Evolutionary conservation across 2,888 invertebrate species (phyloP).

Genomic region (Drosophila cognata): DNA sequence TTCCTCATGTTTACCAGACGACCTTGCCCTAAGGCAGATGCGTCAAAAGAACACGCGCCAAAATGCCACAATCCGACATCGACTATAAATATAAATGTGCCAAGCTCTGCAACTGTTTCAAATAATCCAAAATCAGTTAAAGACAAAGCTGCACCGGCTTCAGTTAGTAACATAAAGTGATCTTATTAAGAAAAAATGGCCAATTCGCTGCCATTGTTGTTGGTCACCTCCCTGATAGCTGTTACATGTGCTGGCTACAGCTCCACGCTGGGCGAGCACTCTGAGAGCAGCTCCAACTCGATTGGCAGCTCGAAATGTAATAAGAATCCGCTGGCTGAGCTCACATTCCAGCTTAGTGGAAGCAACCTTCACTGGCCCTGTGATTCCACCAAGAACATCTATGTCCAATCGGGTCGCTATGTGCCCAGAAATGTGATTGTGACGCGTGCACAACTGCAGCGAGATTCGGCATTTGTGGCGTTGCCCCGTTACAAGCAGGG

Average conservation of each 20-base stretch:
- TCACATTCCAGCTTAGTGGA: conserved; percentile 83
- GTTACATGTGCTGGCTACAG: conserved; percentile 29
- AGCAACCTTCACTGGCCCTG: conserved; percentile 87
- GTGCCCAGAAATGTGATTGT: conserved; percentile 87
- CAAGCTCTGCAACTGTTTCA: conserved; percentile 54
- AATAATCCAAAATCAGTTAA: conserved; percentile 31
- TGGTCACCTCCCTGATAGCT: conserved; percentile 35
- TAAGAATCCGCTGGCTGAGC: conserved; percentile 74
- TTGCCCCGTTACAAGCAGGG: conserved; percentile 88
- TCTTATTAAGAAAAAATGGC: conserved; percentile 37
- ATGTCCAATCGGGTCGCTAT: conserved; percentile 87
- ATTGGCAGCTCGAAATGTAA: conserved; percentile 63
- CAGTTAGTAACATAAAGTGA: neutral
- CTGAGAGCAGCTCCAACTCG: conserved; percentile 34
- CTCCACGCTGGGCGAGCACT: conserved; percentile 24
- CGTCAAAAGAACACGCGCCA: conserved; percentile 64
- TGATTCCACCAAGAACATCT: conserved; percentile 87
- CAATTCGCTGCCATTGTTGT: conserved; percentile 12
- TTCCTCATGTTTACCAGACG: conserved; percentile 60
- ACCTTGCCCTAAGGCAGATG: conserved; percentile 57
- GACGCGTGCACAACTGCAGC: conserved; percentile 87
- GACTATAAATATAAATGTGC: conserved; percentile 62
- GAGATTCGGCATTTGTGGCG: conserved; percentile 87
- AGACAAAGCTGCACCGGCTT: conserved; percentile 9
- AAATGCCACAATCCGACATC: conserved; percentile 17